Evolutionary conservation across 1,140 invertebrate genomes (phyloP).

Genomic region (Hydropsyche tenuis): DNA sequence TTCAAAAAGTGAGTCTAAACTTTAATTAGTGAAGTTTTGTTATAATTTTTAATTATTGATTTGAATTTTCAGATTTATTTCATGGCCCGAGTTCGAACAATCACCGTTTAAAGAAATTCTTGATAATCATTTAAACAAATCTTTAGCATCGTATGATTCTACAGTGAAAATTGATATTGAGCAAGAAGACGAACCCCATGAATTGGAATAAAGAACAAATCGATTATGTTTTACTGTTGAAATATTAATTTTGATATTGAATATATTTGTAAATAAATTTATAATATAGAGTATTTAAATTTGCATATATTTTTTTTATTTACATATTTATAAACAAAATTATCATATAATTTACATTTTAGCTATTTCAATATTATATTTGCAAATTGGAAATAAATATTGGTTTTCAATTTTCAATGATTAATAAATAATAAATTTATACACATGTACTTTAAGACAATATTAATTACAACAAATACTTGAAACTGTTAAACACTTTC

Average conservation of each 20-base stretch:
- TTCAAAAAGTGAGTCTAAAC: constrained; percentile 59
- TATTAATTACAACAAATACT: no score
- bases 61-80: constrained; percentile 59
- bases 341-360: not conserved
- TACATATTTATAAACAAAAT: constrained; percentile 38
- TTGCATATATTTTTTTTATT: constrained; percentile 32
- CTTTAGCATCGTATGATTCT: not conserved
- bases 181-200: constrained; percentile 38
- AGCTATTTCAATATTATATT: no score
- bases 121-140: constrained; percentile 60
- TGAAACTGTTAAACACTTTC: no score
- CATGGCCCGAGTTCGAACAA: constrained; percentile 68
- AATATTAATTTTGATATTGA: no score
- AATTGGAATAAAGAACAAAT: not conserved
- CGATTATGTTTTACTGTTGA: no score
- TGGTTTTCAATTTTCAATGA: no score
- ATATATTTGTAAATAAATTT: not conserved
- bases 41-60: constrained; percentile 1
- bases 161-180: constrained; percentile 45
- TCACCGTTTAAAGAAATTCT: constrained; percentile 65
- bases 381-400: no score
- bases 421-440: no score
- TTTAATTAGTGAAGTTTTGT: not conserved
- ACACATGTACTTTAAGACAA: not conserved
- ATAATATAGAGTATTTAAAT: constrained; percentile 5